phyloP scores from a whole-genome alignment of 2,888 invertebrate species.

The Calliopum simillimum region DNA sequence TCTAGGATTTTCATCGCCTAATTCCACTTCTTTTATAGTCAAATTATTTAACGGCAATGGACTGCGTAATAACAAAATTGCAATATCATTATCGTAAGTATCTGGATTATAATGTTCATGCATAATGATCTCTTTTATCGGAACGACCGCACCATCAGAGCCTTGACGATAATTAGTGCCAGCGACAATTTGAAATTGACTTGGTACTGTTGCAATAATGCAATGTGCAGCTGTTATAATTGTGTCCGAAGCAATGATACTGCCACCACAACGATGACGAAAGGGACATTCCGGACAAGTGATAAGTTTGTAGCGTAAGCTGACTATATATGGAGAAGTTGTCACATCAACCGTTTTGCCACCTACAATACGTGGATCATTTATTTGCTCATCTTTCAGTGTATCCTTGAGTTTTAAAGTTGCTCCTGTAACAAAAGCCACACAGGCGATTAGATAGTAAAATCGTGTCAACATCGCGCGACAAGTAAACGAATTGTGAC shows the following conservation, averaged over 20 bases:
- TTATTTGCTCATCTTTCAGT: background rate
- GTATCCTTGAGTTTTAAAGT: background rate
- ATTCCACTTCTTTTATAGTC: slow-evolving; percentile 53
- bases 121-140: slow-evolving; percentile 67
- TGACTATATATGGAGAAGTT: slow-evolving; percentile 56
- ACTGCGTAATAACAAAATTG: slow-evolving; percentile 61
- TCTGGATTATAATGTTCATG: slow-evolving; percentile 68
- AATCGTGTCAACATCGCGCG: too few relatives aligned
- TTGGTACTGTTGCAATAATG: slow-evolving; percentile 50
- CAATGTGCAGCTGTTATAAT: slow-evolving; percentile 69
- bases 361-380: slow-evolving; percentile 58
- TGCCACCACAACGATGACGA: slow-evolving; percentile 68
- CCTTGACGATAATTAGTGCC: slow-evolving; percentile 68
- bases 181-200: slow-evolving; percentile 66
- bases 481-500: too few relatives aligned
- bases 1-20: slow-evolving; percentile 12
- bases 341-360: slow-evolving; percentile 52
- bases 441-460: too few relatives aligned
- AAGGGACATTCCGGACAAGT: slow-evolving; percentile 12
- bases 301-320: slow-evolving; percentile 53
- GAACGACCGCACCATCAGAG: slow-evolving; percentile 68
- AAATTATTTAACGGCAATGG: slow-evolving; percentile 56
- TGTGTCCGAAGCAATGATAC: slow-evolving; percentile 60
- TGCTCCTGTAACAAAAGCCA: background rate
- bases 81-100: slow-evolving; percentile 71